Percentiles rank a stretch among this genome's conserved stretches.
Conservation (phyloP, 2,113 vertebrate genomes). For the Gymnobelideus leadbeateri region DNA sequence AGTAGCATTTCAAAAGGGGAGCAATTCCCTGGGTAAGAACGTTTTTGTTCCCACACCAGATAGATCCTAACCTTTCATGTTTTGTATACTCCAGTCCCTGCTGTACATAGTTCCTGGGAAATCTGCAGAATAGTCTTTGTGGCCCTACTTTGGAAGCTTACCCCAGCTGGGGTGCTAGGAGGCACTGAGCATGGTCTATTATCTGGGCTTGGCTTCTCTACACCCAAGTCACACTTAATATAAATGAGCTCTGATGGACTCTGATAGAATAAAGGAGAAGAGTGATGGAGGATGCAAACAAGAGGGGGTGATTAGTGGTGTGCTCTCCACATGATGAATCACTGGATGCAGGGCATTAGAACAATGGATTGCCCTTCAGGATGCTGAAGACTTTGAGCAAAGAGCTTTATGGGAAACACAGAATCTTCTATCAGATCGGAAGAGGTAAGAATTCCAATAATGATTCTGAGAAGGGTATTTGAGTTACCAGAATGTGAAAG, state of each 20-base stretch:
- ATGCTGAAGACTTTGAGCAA: conserved; percentile 84
- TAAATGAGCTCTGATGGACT: conserved; percentile 90
- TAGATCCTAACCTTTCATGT: not conserved
- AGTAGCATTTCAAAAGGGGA: not conserved
- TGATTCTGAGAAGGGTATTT: conserved; percentile 60
- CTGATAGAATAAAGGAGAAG: conserved; percentile 86
- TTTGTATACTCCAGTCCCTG: not conserved
- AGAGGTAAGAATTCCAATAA: conserved; percentile 63
- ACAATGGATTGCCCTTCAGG: conserved; percentile 86
- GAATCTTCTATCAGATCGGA: conserved; percentile 74
- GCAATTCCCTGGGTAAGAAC: not conserved
- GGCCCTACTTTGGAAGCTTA: not conserved
- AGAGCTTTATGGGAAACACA: conserved; percentile 78
- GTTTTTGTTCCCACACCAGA: not conserved
- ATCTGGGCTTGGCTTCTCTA: conserved; percentile 67
- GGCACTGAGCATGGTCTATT: conserved; percentile 38
- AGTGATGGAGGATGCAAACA: conserved; percentile 86
- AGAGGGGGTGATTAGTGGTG: conserved; percentile 88
- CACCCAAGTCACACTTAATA: conserved; percentile 89
- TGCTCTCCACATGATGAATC: conserved; percentile 90
- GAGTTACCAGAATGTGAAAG: conserved; percentile 33
- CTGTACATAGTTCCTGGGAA: not conserved
- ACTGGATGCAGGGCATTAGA: conserved; percentile 82
- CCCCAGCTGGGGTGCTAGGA: conserved; percentile 37
- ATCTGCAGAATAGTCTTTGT: not conserved